phyloP scores from a whole-genome alignment of 2,113 vertebrate genomes.

The Arenaria interpres region DNA sequence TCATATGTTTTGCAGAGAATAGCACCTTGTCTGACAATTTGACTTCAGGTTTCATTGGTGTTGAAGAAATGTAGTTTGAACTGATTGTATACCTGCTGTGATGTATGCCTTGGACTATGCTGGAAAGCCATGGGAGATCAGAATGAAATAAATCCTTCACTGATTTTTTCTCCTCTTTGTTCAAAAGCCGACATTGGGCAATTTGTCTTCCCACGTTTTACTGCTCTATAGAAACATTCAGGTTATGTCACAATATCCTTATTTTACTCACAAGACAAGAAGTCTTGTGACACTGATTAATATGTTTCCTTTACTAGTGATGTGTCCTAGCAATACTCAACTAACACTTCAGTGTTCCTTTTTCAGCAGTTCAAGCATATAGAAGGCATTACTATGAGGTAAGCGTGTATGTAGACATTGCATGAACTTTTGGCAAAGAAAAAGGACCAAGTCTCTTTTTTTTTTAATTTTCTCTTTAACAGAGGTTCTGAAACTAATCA shows the following conservation, averaged over 20 bases:
- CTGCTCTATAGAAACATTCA: not conserved
- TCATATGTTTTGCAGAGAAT: not conserved
- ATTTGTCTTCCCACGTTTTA: not conserved
- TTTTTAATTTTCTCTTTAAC: not conserved
- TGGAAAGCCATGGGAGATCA: not conserved
- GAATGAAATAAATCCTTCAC: not conserved
- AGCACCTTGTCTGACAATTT: not conserved
- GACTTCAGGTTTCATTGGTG: not conserved
- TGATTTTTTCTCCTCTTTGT: not conserved
- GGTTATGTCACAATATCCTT: not conserved
- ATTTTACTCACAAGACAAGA: not conserved
- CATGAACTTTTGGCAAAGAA: not conserved
- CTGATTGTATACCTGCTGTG: not conserved
- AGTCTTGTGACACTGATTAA: not conserved
- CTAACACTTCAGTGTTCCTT: not conserved
- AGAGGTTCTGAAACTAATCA: not conserved
- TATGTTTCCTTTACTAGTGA: not conserved
- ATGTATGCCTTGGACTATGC: not conserved
- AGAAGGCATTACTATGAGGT: not conserved
- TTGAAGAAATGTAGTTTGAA: not conserved
- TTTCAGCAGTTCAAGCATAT: not conserved
- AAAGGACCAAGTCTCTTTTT: not conserved
- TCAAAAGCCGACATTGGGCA: not conserved
- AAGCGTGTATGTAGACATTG: not conserved
- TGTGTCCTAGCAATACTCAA: not conserved